Conservation (phyloP, 2,797 vertebrate species). For the Spinus pinus region DNA sequence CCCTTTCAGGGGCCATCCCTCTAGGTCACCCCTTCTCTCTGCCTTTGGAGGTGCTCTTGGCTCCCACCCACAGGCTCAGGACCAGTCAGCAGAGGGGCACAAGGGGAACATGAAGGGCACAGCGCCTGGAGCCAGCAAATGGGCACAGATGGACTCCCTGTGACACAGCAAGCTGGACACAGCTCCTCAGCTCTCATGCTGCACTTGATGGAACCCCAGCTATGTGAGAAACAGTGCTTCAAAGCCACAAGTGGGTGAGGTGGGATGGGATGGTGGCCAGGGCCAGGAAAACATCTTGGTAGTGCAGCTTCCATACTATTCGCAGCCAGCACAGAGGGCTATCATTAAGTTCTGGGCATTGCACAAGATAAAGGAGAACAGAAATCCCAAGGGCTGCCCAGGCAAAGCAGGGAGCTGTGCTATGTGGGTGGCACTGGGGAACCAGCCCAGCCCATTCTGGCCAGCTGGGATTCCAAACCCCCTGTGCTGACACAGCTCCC, state of each 20-base stretch:
- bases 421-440: not conserved
- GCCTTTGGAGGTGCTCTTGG: not conserved
- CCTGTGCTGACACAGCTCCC: not conserved
- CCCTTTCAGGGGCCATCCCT: not conserved
- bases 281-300: not conserved
- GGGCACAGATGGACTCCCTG: not conserved
- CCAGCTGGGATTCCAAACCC: not conserved
- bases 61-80: not conserved
- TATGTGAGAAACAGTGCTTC: not conserved
- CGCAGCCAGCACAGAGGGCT: not conserved
- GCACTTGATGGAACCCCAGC: fast-evolving
- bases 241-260: not conserved
- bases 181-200: not conserved
- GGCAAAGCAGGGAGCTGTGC: not conserved
- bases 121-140: not conserved
- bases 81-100: fast-evolving
- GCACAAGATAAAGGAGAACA: not conserved
- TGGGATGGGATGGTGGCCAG: not conserved
- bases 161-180: not conserved
- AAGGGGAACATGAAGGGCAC: not conserved
- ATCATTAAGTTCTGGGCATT: not conserved
- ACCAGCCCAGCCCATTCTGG: not conserved
- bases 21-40: not conserved
- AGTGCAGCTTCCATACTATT: not conserved
- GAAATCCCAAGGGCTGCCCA: not conserved